A percentile compares a stretch with the other conserved stretches of the same genome.
phyloP scores from a whole-genome alignment of 2,113 vertebrate species.

The Clarias magur region DNA sequence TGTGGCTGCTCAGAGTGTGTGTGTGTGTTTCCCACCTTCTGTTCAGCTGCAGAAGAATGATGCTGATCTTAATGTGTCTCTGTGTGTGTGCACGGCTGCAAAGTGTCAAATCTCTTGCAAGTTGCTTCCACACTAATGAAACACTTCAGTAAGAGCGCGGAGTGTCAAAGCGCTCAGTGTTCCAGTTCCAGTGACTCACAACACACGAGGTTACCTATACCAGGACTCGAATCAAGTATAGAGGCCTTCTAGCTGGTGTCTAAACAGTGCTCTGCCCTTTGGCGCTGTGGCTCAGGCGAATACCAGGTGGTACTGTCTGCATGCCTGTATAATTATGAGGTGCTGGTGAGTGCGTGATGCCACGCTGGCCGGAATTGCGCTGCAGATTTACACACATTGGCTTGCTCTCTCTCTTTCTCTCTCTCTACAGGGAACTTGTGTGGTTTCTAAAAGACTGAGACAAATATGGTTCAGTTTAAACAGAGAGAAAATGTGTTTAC shows the following conservation, averaged over 20 bases:
- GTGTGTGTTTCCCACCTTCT: constrained; percentile 45
- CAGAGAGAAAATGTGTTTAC: constrained; percentile 52
- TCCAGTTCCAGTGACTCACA: constrained; percentile 33
- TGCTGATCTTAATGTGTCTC: constrained; percentile 57
- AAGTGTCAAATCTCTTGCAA: constrained; percentile 62
- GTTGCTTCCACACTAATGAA: constrained; percentile 70
- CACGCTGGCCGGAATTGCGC: constrained; percentile 47
- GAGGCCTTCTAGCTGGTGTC: constrained; percentile 2
- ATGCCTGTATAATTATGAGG: constrained; percentile 56
- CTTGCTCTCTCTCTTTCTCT: not conserved
- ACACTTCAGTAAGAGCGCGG: constrained; percentile 66
- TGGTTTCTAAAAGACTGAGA: constrained; percentile 40
- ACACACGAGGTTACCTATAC: not conserved
- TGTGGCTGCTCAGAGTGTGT: constrained; percentile 46
- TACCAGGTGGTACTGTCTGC: constrained; percentile 42
- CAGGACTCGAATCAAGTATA: not conserved
- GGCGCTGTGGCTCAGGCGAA: constrained; percentile 19
- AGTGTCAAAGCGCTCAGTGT: constrained; percentile 55
- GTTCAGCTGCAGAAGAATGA: constrained; percentile 57
- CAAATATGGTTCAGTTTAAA: constrained; percentile 58
- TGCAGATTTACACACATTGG: constrained; percentile 34
- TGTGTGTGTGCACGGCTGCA: constrained; percentile 54
- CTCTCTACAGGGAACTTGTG: constrained; percentile 16
- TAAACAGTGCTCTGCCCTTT: constrained; percentile 18
- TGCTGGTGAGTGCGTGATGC: constrained; percentile 46